These are phyloP conservation scores for Andrena marginata DNA, from an alignment of 2,888 invertebrate species.

Conservation along the genomic window DNA sequence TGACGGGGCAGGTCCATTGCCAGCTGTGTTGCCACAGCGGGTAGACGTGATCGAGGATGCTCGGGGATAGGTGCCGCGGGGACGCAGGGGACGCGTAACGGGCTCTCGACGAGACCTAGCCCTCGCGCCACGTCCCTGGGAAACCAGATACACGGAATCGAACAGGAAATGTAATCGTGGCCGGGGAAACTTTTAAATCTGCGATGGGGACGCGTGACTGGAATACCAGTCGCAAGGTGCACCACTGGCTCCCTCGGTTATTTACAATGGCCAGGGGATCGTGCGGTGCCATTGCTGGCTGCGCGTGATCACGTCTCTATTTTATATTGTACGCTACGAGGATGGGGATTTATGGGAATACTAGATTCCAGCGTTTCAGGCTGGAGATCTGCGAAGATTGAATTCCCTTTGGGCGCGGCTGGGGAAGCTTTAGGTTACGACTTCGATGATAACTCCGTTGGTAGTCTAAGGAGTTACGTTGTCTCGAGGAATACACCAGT, in stretches of 20 bases:
- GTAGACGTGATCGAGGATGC: conserved; percentile 34
- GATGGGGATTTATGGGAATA: conserved; percentile 7
- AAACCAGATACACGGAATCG: conserved; percentile 37
- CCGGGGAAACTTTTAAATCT: conserved; percentile 53
- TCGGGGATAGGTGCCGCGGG: neutral
- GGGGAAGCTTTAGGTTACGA: neutral
- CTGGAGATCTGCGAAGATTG: neutral
- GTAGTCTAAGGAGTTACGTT: too few relatives aligned
- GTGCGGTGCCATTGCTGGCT: neutral
- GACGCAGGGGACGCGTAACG: conserved; percentile 1
- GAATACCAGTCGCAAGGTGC: conserved; percentile 24
- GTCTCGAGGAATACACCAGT: too few relatives aligned
- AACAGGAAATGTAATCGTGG: conserved; percentile 48
- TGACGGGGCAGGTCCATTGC: conserved; percentile 35
- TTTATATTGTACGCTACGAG: conserved; percentile 23
- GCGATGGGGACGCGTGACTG: conserved; percentile 47
- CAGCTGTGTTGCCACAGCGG: conserved; percentile 5
- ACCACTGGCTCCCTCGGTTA: conserved; percentile 6
- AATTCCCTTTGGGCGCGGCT: neutral
- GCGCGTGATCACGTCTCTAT: conserved; percentile 32
- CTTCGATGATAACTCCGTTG: neutral
- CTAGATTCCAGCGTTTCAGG: neutral
- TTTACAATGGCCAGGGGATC: conserved; percentile 25
- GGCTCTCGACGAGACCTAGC: neutral
- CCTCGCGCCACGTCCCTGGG: neutral